phyloP scores from a whole-genome alignment of 2,113 vertebrate genomes.

The Phyllostomus hastatus region DNA sequence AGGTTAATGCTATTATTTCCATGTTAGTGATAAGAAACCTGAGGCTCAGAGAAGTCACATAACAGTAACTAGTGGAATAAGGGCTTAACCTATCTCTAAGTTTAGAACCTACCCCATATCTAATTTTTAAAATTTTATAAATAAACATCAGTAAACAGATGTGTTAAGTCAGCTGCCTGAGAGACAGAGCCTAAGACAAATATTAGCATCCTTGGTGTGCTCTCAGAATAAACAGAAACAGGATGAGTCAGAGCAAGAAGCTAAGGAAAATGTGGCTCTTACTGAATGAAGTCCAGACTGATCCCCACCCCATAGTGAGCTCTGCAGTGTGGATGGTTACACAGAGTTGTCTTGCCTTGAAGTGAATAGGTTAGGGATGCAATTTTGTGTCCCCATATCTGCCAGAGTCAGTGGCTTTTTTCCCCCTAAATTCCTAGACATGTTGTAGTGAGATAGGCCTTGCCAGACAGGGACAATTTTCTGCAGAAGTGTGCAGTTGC shows the following conservation, averaged over 20 bases:
- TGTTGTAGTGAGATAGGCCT: background rate
- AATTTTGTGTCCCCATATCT: background rate
- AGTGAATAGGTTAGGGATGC: background rate
- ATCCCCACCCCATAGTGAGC: rapidly evolving
- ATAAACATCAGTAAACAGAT: background rate
- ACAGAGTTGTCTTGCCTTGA: background rate
- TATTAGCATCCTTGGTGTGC: background rate
- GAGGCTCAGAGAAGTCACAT: background rate
- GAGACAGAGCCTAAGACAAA: background rate
- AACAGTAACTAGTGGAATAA: background rate
- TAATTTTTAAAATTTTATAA: background rate
- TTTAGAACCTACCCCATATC: background rate
- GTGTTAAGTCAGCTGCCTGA: background rate
- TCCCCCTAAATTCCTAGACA: background rate
- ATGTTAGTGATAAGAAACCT: background rate
- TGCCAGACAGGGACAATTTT: background rate
- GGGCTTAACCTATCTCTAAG: background rate
- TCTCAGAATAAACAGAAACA: background rate
- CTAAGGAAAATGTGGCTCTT: background rate
- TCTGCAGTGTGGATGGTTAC: background rate
- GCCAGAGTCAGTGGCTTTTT: background rate
- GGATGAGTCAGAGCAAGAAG: background rate
- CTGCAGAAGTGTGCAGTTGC: background rate
- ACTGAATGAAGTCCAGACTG: background rate
- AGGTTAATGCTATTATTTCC: background rate